Evolutionary conservation across 2,113 vertebrate genomes (phyloP), one percentile per base, ranked within the genome.

Genomic region (Acanthisitta chloris): DNA sequence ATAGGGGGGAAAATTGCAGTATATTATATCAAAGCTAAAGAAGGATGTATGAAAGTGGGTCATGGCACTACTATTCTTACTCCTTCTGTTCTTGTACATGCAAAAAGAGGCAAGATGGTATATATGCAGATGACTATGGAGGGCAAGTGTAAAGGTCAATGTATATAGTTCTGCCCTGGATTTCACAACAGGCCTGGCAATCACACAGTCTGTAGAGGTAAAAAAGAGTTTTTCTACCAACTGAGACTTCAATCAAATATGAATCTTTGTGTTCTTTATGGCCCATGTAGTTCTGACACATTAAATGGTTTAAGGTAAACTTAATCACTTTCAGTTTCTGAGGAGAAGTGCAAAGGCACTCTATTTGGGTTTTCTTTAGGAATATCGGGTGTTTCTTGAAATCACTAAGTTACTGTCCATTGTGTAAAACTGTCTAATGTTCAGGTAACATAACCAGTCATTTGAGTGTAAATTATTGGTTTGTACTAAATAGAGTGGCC

Each of bases 41-140:
- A 81, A 40, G 76, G 80, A 55, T 73, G 38, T 72, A 74, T 1
- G 24, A 94, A 96, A 97, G 79, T 96, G 96, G 95, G 96, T 97
- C 95, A 95, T 64, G 58, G 91, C 83, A 43, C 76, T 88, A 79
- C 95, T 97, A 90, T 97, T 96, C 94, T 93, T 97, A 58, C 76
- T 93, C 92, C 51, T 93, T 96, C 90, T 95, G 92, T 92, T 97
- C 82, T 81, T 48, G 76, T 71, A 77, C 42, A 52, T 46, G 95
- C 76, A 51, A 86, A 94, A 90, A 67, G 79, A 45, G 38, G 80
- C 96, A 97, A 93, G 88, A 92, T 95, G 95, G 91, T 90, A 84
- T 94, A 95, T 94, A 97, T 94, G 92, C 94, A 96, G 86, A 95
- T 95, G 84, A 94, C 48, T 89, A 43, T 46, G 67, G 46, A 95